Evolutionary conservation across 2,113 vertebrate species (phyloP), one percentile per base, ranked within the genome.

Genomic region (Bufo bufo): DNA sequence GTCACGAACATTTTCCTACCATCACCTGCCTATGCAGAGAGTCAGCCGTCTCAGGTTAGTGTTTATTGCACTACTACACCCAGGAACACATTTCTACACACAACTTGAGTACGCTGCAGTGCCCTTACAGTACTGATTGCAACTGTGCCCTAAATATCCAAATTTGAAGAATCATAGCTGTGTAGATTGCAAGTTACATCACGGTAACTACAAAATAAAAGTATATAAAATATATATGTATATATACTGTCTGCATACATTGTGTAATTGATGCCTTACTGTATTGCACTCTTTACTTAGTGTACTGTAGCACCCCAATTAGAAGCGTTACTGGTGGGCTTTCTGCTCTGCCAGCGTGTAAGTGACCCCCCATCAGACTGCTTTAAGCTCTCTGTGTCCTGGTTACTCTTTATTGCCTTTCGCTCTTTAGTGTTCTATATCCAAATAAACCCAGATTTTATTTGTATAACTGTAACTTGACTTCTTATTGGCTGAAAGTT

Each of bases 401-500:
- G 74, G 45, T 49, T 77, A 49, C 19, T 77, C 50, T 54, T 77
- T 77, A 3, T n/a, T 54, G 0, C 49, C 75, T 12, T 52, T 54
- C 19, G 5, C 10, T n/a, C 33, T 78, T 14, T 3, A 14, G 10
- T 78, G 50, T 78, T 78, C 56, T 78, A 78, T 20, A 56, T 56
- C 50, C 77, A 54, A 50, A 78, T 78, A 78, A 54, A 78, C 10
- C 10, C 20, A 33, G 14, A 45, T 65, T 65, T 82, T 63, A 65
- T 82, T n/a, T 61, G 17, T 65, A 82, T 63, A 49, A 47, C 59
- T 20, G 43, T 20, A 63, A 50, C 19, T 49, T 82, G 43, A 3
- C 23, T 61, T 61, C 58, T 82, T 61, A 45, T 82, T 59, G 43
- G 56, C 56, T 82, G 11, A 82, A 82, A 61, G 56, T 82, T 82